phyloP scores from a whole-genome alignment of 2,113 vertebrate genomes.

The Rhabdomys dilectus region DNA sequence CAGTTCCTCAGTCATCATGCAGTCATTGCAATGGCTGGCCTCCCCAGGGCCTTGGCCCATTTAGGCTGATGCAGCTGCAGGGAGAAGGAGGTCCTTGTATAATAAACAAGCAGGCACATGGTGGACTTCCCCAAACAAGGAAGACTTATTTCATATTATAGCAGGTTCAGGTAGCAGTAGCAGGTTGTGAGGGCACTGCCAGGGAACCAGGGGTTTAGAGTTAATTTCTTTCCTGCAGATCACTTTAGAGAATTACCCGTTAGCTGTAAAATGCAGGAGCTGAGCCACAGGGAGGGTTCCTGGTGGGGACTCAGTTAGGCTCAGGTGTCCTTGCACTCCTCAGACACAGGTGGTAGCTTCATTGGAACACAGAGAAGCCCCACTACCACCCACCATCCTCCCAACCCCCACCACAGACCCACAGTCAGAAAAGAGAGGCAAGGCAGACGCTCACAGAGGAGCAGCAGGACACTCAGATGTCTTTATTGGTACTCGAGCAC shows the following conservation, averaged over 20 bases:
- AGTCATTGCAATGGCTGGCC: neutral
- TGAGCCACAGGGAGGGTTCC: neutral
- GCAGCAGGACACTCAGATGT: slow-evolving; percentile 80
- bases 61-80: neutral
- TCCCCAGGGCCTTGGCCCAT: slow-evolving; percentile 52
- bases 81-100: neutral
- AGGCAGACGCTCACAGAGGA: slow-evolving; percentile 68
- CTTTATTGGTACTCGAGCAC: slow-evolving; percentile 86
- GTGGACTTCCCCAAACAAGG: neutral
- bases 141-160: neutral
- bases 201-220: neutral
- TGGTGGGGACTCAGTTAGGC: neutral
- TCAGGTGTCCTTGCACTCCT: neutral
- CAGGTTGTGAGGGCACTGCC: neutral
- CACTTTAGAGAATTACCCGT: neutral
- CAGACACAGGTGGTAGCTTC: neutral
- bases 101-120: neutral
- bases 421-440: slow-evolving; percentile 65
- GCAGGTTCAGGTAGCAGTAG: neutral
- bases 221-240: neutral
- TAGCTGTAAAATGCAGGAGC: neutral
- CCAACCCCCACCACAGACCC: neutral
- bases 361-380: neutral
- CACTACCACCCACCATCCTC: too few species aligned
- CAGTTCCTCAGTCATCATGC: neutral